Conservation (phyloP, 1,140 invertebrate genomes). For the Hestina assimilis region DNA sequence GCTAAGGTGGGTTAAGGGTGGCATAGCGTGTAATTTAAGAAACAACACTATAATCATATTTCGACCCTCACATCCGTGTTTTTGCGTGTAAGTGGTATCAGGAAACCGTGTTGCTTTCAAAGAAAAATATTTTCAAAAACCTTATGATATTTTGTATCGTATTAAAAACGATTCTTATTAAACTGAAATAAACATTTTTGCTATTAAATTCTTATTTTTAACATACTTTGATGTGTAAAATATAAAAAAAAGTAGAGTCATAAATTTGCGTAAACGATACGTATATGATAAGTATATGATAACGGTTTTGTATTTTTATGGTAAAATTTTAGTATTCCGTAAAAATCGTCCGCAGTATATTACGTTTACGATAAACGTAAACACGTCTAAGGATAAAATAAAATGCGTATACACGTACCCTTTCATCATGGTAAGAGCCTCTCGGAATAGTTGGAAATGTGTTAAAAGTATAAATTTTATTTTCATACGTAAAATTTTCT, state of each 20-base stretch:
- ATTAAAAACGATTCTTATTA: no score
- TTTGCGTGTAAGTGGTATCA: neutral
- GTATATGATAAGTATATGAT: no score
- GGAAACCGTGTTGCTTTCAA: neutral
- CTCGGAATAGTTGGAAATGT: conserved; percentile 10
- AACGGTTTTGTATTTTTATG: no score
- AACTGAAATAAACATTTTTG: no score
- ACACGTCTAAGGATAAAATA: conserved; percentile 18
- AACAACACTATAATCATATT: conserved; percentile 12
- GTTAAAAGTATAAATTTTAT: conserved; percentile 10
- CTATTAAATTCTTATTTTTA: no score
- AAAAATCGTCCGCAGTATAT: no score
- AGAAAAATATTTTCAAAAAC: neutral
- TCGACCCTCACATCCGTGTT: neutral
- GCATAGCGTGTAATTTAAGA: conserved; percentile 11
- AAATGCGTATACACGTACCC: conserved; percentile 27
- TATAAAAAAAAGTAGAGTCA: no score
- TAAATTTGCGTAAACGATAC: no score
- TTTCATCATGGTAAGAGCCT: conserved; percentile 19
- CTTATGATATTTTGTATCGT: no score
- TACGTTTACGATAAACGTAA: conserved; percentile 10
- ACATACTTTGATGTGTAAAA: no score
- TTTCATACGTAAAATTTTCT: neutral
- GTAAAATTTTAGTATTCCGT: no score
- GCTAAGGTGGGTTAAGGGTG: neutral